Evolutionary conservation across 1,140 invertebrate genomes (phyloP), one percentile per base, ranked within the genome.

Genomic region (Drosophila simulans): DNA sequence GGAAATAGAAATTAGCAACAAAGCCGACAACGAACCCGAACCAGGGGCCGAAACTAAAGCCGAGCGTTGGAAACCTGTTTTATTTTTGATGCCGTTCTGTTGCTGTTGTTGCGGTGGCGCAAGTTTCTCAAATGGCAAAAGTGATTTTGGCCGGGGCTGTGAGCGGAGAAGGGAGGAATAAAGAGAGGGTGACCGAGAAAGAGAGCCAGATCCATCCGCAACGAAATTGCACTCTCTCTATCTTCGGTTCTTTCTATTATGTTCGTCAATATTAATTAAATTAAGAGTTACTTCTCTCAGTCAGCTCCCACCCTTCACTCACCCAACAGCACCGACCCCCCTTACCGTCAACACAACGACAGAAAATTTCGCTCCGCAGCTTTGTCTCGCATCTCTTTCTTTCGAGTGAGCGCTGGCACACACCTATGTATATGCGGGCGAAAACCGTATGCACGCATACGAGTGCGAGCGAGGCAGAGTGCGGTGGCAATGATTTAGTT

Each of bases 401-500:
- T 20, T 31, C 40, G 31, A 17, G 27, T 13, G 15, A 31, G 10
- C 37, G 13, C 37, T 17, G 35, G n/a, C 35, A 64, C 27, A 49
- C 13, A 55, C 12, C 13, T 37, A 51, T 45, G 17, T 45, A 43
- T 57, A 53, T 37, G 20, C 25, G 39, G 25, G 66, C 39, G 37
- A 27, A 57, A 10, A 7, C n/a, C 54, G 66, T 53, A 39, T 39
- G 31, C 53, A 65, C 7, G 31, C 31, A 31, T 10, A 8, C 52
- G 45, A 13, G 80, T 62, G 58, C 43, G 76, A 88, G 66, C 71
- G 83, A 79, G 83, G 83, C 59, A 46, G 63, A 77, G 60, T 37
- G 43, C 75, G 57, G 75, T 80, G 84, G 80, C 71, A 89, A 83
- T 83, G 80, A 88, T 89, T 89, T 71, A 59, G 58, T 72, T 55